Evolutionary conservation across 2,888 invertebrate species (phyloP), one percentile per base, ranked within the genome.

Genomic region (Venustoraphidia nigricollis): DNA sequence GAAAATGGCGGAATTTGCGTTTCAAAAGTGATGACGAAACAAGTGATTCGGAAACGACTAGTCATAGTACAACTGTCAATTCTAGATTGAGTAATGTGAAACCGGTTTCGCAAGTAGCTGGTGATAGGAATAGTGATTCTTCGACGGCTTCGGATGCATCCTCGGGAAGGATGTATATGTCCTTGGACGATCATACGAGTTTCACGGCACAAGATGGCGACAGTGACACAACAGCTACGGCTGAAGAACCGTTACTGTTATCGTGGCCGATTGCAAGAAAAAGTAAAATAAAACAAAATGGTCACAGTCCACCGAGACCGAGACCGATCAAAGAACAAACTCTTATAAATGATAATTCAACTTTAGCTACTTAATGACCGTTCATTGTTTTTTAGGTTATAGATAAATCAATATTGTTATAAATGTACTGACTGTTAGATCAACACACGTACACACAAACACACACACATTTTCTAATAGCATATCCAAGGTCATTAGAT

Each of bases 261-360:
- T 71, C 74, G 27, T 78, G 77, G 77, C 73, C 75, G 36, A 57
- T 61, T 8, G 61, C 63, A 36, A 62, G 63, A 53, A 60, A 57
- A 54, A 59, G 54, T 54, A 52, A 48, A 47, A 55, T 27, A 53
- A 52, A 50, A 53, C 45, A 39, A 49, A 49, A 52, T 34, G 14
- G 43, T 41, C 34, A 45, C 35, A 40, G 34, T 10, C 50, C 51
- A 42, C 39, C 50, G 8, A 34, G 48, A 37, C 37, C 42, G 35
- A 35, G 46, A 27, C 46, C 40, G 17, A 36, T 47, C 10, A 47
- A 43, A 34, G 27, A 42, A 37, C 42, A 47, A 17, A 47, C 42
- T 10, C 36, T 47, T 11, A n/a, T 42, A 13, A 43, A 36, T n/a
- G 37, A 43, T n/a, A 47, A 37, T 47, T 27, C 27, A 27, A 27